Evolutionary conservation across 2,113 vertebrate genomes (phyloP), one percentile per base, ranked within the genome.

Genomic region (Agapornis roseicollis): DNA sequence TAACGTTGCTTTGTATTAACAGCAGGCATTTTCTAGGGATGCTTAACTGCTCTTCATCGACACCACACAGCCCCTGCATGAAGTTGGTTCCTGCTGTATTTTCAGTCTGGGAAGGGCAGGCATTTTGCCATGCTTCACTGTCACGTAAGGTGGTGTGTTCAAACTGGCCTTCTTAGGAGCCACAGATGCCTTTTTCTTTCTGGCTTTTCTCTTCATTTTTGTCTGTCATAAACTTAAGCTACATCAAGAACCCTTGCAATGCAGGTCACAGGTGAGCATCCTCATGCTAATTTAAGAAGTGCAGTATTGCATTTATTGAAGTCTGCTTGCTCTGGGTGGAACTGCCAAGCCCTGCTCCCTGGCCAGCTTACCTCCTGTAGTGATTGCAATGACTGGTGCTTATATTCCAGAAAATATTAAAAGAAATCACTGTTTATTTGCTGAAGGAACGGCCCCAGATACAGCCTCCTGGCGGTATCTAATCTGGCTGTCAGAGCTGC

Each of bases 61-160:
- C 1, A 0, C 6, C 42, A 9, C 0, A 0, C 0, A 5, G 49
- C 22, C 16, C n/a, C 65, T 20, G 47, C 37, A 25, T 23, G 23
- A 68, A 69, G 60, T 22, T 56, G 31, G 37, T 52, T 20, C 41
- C 41, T 65, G 69, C 41, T 49, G 11, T 10, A 18, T 15, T 53
- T 41, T 66, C 9, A 76, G 18, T 7, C 58, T 20, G 64, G 44
- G 44, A 73, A 78, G 22, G 49, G 18, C 53, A 50, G 49, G 29
- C 23, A 19, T 4, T 84, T 85, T 37, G 9, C 65, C 35, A 31
- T 19, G 28, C 70, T 88, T 49, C 42, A 13, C 47, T 35, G 8
- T 15, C 42, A 3, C 0, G 0, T 13, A 35, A 42, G 27, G 23
- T 29, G 29, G 5, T 29, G 33, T 33, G 20, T 80, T 41, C 72